Base-by-base conservation (phyloP, 2,797 vertebrate genomes). In the Crocidura indochinensis region DNA sequence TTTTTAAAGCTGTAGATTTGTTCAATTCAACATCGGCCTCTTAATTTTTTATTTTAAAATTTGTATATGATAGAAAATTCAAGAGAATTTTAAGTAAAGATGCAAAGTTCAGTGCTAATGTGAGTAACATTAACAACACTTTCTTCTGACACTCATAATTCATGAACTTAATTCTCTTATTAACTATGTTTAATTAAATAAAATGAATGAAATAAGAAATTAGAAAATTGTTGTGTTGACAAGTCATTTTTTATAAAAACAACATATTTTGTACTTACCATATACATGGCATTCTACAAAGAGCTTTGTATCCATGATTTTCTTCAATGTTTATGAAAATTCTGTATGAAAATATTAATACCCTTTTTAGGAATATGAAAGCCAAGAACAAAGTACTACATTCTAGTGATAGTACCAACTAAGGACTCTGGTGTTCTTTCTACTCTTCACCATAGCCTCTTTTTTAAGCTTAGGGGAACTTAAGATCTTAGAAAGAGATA, bases 121-220 rank as follows among this genome's bases (percentile, higher is more conserved):
- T 67, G 69, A 69, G 17, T 76, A 60, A 73, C 92, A n/a, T 47
- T 46, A 68, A 26, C 47, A 79, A 44, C 76, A 77, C 81, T 84
- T 92, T 84, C 87, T 94, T 85, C 62, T 84, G n/a, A 77, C 60
- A 71, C 62, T 76, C 24, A 56, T 76, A 74, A 74, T 60, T 91
- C 81, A 83, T 20, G 71, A 87, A 86, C 7, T 72, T n/a, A 94
- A 87, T 47, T 12, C 11, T 19, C 29, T 80, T 87, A 92, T 51
- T 91, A 71, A 77, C 8, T 87, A 10, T 24, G 29, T 56, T 74
- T 53, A 60, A 44, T 94, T 87, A 84, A 6, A 53, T 29, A 82
- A 84, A 84, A 77, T 14, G 72, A 92, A 83, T 68, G 51, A 69
- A 85, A 92, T 62, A 29, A n/a, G 75, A n/a, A 92, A 1, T 69